Base-by-base conservation (phyloP, 2,888 invertebrate genomes). In the Eledona agricola region DNA sequence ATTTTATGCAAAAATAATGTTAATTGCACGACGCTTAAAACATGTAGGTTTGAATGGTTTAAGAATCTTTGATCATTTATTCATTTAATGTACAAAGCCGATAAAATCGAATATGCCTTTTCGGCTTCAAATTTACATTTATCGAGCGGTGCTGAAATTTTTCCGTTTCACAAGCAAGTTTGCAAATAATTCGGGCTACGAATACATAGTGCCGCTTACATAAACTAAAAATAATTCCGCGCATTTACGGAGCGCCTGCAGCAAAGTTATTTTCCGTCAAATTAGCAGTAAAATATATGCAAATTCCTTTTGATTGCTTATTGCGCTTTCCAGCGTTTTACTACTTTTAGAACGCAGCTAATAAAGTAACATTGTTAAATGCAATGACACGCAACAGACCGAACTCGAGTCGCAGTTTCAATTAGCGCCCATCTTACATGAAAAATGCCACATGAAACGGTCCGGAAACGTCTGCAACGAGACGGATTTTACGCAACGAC, bases 261-360 rank as follows among this genome's bases (percentile, higher is more conserved):
- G 25, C 11, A 12, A 35, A 20, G 20, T 35, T 20, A 20, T 35
- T 35, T 26, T 20, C 43, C 31, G 20, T 12, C 29, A 23, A 43
- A 31, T 43, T 19, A 31, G 9, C 15, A 7, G n/a, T 26, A 26
- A 40, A 31, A 31, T 31, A 31, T 29, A 29, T 29, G 31, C 20
- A 42, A 31, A 42, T 42, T 42, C 17, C 13, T n/a, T 31, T 31
- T 20, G 22, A 43, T 31, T 43, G 43, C 31, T 31, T 22, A 43
- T 43, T 43, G 29, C 31, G 16, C 22, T 22, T 12, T 29, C 12
- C 4, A 22, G n/a, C n/a, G 12, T 40, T 31, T 43, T 31, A 43
- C 31, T 43, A 22, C 29, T 22, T 31, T 43, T 31, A 26, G 31
- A 43, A 31, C 16, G 31, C 31, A 31, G 12, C 28, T 28, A 15